phyloP scores from a whole-genome alignment of 2,113 vertebrate genomes.

The Thermophis baileyi region DNA sequence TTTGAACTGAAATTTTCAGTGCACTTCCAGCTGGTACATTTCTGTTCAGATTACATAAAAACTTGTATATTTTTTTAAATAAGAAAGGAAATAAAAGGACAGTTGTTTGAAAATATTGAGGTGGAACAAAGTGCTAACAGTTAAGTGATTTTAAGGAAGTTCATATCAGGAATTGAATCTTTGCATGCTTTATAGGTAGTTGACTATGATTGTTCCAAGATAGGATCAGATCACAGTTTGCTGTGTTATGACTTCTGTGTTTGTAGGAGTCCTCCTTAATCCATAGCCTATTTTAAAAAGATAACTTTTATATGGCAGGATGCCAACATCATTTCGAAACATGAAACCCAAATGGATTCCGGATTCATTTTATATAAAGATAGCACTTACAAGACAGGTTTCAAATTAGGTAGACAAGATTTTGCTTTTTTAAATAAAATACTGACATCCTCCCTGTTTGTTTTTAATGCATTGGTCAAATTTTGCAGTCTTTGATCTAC shows the following conservation, averaged over 20 bases:
- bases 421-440: not conserved
- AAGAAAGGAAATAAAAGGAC: not conserved
- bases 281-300: not conserved
- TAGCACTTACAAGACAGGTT: not conserved
- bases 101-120: not conserved
- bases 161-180: rapidly evolving
- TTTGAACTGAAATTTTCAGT: constrained; percentile 19
- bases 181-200: constrained; percentile 9
- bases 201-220: not conserved
- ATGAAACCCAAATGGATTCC: not conserved
- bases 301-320: not conserved
- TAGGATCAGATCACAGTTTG: not conserved
- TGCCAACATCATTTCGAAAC: not conserved
- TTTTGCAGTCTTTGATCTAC: not conserved
- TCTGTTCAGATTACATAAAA: not conserved
- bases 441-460: not conserved
- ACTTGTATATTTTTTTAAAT: not conserved
- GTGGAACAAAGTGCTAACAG: not conserved
- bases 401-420: not conserved
- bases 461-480: not conserved
- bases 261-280: not conserved
- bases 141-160: constrained; percentile 12
- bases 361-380: not conserved
- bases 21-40: not conserved
- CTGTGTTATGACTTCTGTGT: not conserved